Percentiles rank a stretch among this genome's conserved stretches.
Evolutionary conservation across 1,140 invertebrate species (phyloP).

Genomic region (Chironomus tepperi): DNA sequence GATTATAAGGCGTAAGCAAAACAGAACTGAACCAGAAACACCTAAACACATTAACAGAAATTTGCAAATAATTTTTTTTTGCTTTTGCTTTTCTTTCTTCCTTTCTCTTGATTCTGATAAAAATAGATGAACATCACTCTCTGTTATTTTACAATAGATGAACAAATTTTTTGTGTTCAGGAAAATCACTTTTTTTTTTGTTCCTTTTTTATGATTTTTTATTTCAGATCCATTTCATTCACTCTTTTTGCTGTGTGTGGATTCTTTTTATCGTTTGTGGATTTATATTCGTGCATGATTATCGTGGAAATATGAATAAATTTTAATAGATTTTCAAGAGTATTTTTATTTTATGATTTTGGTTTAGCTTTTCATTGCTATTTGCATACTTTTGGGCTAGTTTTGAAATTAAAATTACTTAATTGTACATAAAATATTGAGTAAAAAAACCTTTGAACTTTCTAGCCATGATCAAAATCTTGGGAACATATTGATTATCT

Average conservation of each 20-base stretch:
- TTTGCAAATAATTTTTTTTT: neutral
- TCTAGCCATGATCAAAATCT: no score
- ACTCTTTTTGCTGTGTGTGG: neutral
- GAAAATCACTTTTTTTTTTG: constrained; percentile 19
- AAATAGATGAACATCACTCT: constrained; percentile 4
- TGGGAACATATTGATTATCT: no score
- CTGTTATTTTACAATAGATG: constrained; percentile 20
- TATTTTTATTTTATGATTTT: no score
- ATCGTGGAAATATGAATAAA: no score
- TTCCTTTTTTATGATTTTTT: neutral
- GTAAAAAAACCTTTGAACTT: no score
- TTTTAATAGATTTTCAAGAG: no score
- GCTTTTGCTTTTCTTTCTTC: neutral
- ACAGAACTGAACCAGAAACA: neutral
- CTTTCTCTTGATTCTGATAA: neutral
- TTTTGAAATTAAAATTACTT: no score
- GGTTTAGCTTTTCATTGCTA: no score
- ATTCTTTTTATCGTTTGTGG: neutral
- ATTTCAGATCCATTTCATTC: neutral
- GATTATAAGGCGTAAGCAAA: neutral
- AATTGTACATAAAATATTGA: no score
- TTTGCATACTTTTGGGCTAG: no score
- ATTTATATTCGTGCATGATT: neutral
- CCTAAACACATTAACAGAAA: constrained; percentile 11
- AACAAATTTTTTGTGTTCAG: neutral